Percentiles rank a stretch among this genome's conserved stretches.
phyloP scores from a whole-genome alignment of 2,113 vertebrate genomes.

The Mobula hypostoma region DNA sequence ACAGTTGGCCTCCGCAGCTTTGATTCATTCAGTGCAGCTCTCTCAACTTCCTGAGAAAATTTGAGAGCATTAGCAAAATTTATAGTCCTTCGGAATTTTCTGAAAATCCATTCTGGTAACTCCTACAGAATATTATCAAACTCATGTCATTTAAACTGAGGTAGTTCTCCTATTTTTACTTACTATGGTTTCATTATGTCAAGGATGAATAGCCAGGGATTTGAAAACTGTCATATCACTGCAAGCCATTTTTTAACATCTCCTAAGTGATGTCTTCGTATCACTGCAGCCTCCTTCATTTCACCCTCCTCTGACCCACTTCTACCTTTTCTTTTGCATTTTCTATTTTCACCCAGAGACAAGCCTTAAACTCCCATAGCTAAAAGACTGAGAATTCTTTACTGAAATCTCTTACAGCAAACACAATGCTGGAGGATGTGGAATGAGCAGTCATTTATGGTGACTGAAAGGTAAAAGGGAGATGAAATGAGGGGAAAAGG shows the following conservation, averaged over 20 bases:
- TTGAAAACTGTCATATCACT: neutral
- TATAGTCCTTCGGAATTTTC: neutral
- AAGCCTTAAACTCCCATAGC: too few species aligned
- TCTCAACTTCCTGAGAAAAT: neutral
- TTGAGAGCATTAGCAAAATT: neutral
- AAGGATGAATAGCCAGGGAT: neutral
- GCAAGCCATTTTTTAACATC: neutral
- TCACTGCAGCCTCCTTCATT: neutral
- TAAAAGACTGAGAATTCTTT: too few species aligned
- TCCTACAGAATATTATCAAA: neutral
- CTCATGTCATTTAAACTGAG: neutral
- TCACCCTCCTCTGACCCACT: neutral
- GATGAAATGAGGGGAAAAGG: too few species aligned
- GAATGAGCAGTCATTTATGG: too few species aligned
- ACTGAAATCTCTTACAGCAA: too few species aligned
- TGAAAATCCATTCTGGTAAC: neutral
- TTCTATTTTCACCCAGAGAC: neutral
- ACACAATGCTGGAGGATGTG: too few species aligned
- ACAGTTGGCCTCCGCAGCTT: neutral
- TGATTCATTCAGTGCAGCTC: neutral
- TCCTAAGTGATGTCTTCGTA: neutral
- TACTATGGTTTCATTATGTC: neutral
- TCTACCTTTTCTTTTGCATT: neutral
- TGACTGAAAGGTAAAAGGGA: too few species aligned
- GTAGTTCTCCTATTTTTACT: neutral